Base-by-base conservation (phyloP, 2,113 vertebrate genomes). In the Panthera uncia region DNA sequence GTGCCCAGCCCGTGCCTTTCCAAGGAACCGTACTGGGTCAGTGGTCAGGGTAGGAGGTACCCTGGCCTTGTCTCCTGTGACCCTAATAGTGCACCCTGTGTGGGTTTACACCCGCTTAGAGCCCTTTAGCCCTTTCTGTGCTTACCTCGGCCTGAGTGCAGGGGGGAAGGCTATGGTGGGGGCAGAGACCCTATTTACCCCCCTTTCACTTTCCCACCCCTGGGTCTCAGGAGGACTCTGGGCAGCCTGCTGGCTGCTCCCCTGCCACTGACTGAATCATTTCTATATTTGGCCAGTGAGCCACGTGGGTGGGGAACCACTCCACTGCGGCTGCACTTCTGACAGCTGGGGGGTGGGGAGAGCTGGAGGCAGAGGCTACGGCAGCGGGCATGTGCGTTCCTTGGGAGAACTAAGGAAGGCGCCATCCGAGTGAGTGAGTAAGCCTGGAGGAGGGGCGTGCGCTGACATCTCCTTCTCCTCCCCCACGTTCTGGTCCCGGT, bases 271-370 rank as follows among this genome's bases (percentile, higher is more conserved):
- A 88, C 97, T 97, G 96, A 95, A 97, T 97, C 97, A 95, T 97
- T 97, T 96, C 97, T 98, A 97, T 98, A 97, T 98, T 98, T 98
- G 97, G 97, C 93, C 97, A 94, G 85, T 3, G 23, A 97, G 94
- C 97, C 97, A 97, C 93, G 91, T 98, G 98, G 94, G 92, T 84
- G 91, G 96, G 94, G 95, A 91, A 89, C 95, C 98, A 92, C 96
- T 91, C 74, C 82, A 66, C 61, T 78, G 88, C 16, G 52, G 84
- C 95, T 95, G 97, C 66, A 76, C 95, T 97, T 87, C 95, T 96
- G 97, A 96, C 98, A 97, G 96, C 97, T 95, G 95, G 87, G 87
- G 88, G 80, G 87, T 18, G 12, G 87, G 71, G 81, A 95, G 96
- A 95, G 98, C 98, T 97, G 93, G 98, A 95, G 97, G 96, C 98